Base-by-base conservation (phyloP, 2,113 vertebrate species). In the Gallinago paraguaiae region DNA sequence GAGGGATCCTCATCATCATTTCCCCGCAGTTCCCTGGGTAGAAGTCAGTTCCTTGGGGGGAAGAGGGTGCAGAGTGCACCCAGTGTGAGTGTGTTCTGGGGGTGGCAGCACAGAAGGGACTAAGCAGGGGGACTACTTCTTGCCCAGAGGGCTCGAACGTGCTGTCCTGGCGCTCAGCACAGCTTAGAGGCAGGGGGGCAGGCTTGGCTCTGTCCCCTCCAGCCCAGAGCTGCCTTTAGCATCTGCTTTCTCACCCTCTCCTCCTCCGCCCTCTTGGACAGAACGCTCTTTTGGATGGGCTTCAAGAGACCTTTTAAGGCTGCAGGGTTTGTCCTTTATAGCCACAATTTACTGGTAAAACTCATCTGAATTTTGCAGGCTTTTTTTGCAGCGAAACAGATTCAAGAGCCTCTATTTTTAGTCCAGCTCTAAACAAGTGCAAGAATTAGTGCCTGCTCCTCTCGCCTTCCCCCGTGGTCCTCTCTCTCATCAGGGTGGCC, bases 371-470 rank as follows among this genome's bases (percentile, higher is more conserved):
- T 94, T 93, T 83, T 83, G 76, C 20, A 80, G 61, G 45, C 85
- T 46, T 46, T 46, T 86, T 77, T 83, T 48, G 51, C 10, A 5
- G 59, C 35, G 71, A 88, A 86, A 70, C 0, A 27, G 60, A 68
- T 74, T 94, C 85, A 88, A 93, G 92, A 93, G 43, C 30, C 46
- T 90, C 92, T 94, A 88, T 96, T 95, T 96, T 96, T 92, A 94
- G 92, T 67, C 68, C 51, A 35, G 9, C 17, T 92, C 76, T 83
- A 94, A 94, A 93, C 88, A 92, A 93, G 68, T 8, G 16, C 54
- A 74, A 78, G 82, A 82, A 81, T 93, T 94, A 83, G 33, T 11
- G 75, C 45, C 46, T 51, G 67, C 37, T 78, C 61, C 61, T 68
- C 65, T 31, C 0, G 4, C 3, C 4, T 23, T 83, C 50, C 54